A percentile compares a stretch with the other conserved stretches of the same genome.
phyloP scores from a whole-genome alignment of 2,797 vertebrate species.

The Epinephelus coioides region DNA sequence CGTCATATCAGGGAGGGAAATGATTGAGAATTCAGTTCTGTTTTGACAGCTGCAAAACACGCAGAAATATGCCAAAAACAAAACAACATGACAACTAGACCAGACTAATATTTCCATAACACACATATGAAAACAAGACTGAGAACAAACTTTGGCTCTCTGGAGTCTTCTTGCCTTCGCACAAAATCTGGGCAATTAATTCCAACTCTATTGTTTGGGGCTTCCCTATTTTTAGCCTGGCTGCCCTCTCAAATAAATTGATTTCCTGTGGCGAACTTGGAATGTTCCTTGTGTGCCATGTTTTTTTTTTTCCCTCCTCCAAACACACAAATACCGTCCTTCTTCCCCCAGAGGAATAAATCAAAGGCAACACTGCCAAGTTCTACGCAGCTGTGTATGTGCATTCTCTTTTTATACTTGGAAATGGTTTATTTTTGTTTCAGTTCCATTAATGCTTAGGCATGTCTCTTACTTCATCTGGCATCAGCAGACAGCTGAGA shows the following conservation, averaged over 20 bases:
- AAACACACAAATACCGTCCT: constrained; percentile 71
- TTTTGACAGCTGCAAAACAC: constrained; percentile 81
- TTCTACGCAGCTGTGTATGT: constrained; percentile 71
- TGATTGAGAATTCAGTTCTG: constrained; percentile 81
- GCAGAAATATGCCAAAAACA: constrained; percentile 73
- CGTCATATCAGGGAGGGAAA: constrained; percentile 68
- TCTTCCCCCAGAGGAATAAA: constrained; percentile 82
- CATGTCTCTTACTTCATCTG: constrained; percentile 78
- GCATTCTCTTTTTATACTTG: constrained; percentile 79
- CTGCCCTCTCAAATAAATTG: constrained; percentile 86
- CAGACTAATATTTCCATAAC: constrained; percentile 83
- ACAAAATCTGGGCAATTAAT: constrained; percentile 85
- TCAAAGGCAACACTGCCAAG: constrained; percentile 81
- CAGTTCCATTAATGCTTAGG: constrained; percentile 81
- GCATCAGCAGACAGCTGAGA: constrained; percentile 71
- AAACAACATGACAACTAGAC: constrained; percentile 80
- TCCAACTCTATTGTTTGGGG: constrained; percentile 79
- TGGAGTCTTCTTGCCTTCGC: constrained; percentile 70
- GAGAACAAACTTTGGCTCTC: constrained; percentile 82
- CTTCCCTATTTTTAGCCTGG: constrained; percentile 82
- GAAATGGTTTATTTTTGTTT: constrained; percentile 85
- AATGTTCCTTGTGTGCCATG: constrained; percentile 76
- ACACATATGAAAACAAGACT: constrained; percentile 74
- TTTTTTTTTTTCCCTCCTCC: constrained; percentile 36
- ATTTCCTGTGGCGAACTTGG: constrained; percentile 84